Conservation (phyloP, 2,888 invertebrate species). For the Tricholauxania praeusta region DNA sequence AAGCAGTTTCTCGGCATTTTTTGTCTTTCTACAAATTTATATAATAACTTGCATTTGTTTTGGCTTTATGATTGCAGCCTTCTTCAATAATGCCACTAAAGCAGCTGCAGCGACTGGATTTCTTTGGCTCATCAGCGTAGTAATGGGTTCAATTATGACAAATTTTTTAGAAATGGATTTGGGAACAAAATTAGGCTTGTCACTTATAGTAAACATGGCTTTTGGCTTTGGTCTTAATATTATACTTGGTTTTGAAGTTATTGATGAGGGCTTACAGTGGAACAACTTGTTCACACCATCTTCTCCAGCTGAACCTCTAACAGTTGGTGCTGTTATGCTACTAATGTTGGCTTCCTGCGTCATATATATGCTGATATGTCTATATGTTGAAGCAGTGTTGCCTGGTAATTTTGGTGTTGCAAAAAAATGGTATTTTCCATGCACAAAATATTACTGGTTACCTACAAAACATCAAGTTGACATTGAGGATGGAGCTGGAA, state of each 20-base stretch:
- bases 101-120: slow-evolving; percentile 81
- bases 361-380: slow-evolving; percentile 76
- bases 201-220: slow-evolving; percentile 81
- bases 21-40: slow-evolving; percentile 80
- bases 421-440: slow-evolving; percentile 82
- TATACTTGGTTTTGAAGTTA: slow-evolving; percentile 75
- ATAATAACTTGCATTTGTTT: slow-evolving; percentile 77
- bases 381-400: slow-evolving; percentile 86
- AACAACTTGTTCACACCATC: slow-evolving; percentile 72
- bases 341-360: slow-evolving; percentile 68
- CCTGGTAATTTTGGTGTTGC: slow-evolving; percentile 88
- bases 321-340: slow-evolving; percentile 79
- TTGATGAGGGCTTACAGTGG: slow-evolving; percentile 71
- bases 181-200: slow-evolving; percentile 72
- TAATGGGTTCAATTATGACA: slow-evolving; percentile 72
- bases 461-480: slow-evolving; percentile 4
- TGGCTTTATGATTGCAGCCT: slow-evolving; percentile 81
- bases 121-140: slow-evolving; percentile 80
- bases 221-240: slow-evolving; percentile 81
- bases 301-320: slow-evolving; percentile 75
- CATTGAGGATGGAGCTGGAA: slow-evolving; percentile 15
- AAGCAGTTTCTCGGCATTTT: slow-evolving; percentile 75
- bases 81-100: slow-evolving; percentile 83
- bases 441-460: slow-evolving; percentile 72
- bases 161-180: slow-evolving; percentile 74